Evolutionary conservation across 2,888 invertebrate genomes (phyloP).

Genomic region (Acanthococcus lagerstroemiae): DNA sequence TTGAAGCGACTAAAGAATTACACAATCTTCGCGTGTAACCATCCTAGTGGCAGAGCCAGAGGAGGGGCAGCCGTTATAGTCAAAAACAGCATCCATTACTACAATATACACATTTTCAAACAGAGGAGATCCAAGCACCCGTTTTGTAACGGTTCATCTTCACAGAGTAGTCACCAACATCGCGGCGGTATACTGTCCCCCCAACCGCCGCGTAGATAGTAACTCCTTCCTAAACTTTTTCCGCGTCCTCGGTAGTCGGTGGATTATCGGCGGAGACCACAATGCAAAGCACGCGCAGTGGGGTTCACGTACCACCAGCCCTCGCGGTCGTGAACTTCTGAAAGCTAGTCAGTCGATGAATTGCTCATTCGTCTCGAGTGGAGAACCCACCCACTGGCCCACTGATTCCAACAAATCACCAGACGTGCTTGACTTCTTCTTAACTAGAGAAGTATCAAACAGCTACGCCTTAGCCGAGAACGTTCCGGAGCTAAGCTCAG

Average conservation of each 20-base stretch:
- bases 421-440: background rate
- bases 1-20: too few species aligned
- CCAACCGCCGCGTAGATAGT: too few species aligned
- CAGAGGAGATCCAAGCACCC: too few species aligned
- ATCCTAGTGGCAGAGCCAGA: too few species aligned
- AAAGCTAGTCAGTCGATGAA: background rate
- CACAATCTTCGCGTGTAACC: too few species aligned
- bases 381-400: background rate
- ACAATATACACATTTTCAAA: too few species aligned
- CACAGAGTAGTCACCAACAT: background rate
- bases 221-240: background rate
- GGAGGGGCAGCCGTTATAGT: too few species aligned
- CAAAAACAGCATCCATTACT: too few species aligned
- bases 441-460: background rate
- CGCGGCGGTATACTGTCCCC: background rate
- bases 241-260: background rate
- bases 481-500: background rate
- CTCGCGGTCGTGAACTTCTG: background rate
- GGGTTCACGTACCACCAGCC: background rate
- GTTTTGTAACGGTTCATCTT: background rate
- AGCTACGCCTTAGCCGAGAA: too few species aligned
- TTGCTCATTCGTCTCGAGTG: background rate
- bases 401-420: background rate
- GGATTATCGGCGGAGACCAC: background rate
- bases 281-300: background rate